phyloP scores from a whole-genome alignment of 2,113 vertebrate species.

The Lichenostomus cassidix region DNA sequence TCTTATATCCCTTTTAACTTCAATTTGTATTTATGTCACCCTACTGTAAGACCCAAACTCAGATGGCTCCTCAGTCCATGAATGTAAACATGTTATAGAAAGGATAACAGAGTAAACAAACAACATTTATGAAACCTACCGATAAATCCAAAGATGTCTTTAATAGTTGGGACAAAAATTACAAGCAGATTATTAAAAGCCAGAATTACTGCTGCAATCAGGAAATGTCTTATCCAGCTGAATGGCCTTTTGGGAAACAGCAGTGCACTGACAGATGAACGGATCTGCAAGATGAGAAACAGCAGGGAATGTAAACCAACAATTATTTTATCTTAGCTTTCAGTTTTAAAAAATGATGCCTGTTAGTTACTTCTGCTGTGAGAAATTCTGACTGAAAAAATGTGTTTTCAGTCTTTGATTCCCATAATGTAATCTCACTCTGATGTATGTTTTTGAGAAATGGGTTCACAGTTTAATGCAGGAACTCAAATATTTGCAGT shows the following conservation, averaged over 20 bases:
- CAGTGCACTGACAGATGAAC: constrained; percentile 87
- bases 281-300: constrained; percentile 80
- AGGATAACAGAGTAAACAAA: not conserved
- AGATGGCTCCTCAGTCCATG: not conserved
- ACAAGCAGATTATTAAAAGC: constrained; percentile 89
- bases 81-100: not conserved
- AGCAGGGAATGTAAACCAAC: not conserved
- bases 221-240: constrained; percentile 90
- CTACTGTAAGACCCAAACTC: not conserved
- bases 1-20: not conserved
- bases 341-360: not conserved
- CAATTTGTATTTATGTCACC: not conserved
- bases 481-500: constrained; percentile 47
- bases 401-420: not conserved
- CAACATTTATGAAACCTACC: constrained; percentile 77
- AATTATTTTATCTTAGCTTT: not conserved
- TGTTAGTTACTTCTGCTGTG: not conserved
- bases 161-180: constrained; percentile 95
- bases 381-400: constrained; percentile 13
- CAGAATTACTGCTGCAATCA: constrained; percentile 85
- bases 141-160: constrained; percentile 98
- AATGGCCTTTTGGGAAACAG: constrained; percentile 89
- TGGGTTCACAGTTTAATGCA: not conserved
- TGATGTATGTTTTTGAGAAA: constrained; percentile 1
- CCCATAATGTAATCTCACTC: not conserved